Conservation (phyloP, 1,140 invertebrate species). For the Plectrocnemia conspersa region DNA sequence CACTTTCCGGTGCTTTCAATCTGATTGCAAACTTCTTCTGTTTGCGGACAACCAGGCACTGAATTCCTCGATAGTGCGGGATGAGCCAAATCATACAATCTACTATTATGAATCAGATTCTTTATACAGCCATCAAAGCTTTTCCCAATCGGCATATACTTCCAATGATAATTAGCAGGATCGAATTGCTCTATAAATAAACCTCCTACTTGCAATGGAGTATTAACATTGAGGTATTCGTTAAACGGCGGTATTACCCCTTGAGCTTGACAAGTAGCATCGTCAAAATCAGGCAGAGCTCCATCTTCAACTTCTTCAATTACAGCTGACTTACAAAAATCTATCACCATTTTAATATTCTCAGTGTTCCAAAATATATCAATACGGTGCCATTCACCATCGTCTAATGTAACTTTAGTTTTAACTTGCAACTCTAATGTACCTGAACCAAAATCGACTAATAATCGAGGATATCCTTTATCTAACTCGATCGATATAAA, state of each 20-base stretch:
- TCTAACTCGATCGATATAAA: constrained; percentile 64
- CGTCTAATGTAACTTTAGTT: constrained; percentile 54
- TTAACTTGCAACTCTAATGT: constrained; percentile 57
- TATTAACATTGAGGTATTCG: constrained; percentile 65
- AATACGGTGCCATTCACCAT: constrained; percentile 66
- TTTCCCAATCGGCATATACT: constrained; percentile 50
- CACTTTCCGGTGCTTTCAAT: constrained; percentile 49
- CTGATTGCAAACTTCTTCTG: constrained; percentile 54
- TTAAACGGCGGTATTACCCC: constrained; percentile 62
- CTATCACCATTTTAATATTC: constrained; percentile 59
- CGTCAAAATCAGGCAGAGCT: constrained; percentile 52
- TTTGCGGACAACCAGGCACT: constrained; percentile 55
- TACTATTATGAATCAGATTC: constrained; percentile 65
- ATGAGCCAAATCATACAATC: constrained; percentile 60
- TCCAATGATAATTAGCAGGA: constrained; percentile 50
- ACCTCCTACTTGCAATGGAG: constrained; percentile 64
- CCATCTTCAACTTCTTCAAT: constrained; percentile 56
- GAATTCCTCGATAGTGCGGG: constrained; percentile 53
- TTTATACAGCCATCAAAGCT: constrained; percentile 65
- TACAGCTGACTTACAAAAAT: constrained; percentile 56
- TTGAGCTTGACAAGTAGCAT: constrained; percentile 57
- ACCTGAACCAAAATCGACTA: constrained; percentile 67
- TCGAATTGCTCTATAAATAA: constrained; percentile 52
- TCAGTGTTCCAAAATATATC: constrained; percentile 64
- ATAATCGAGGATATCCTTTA: constrained; percentile 59